phyloP scores from a whole-genome alignment of 2,888 invertebrate species.

The Operophtera brumata region DNA sequence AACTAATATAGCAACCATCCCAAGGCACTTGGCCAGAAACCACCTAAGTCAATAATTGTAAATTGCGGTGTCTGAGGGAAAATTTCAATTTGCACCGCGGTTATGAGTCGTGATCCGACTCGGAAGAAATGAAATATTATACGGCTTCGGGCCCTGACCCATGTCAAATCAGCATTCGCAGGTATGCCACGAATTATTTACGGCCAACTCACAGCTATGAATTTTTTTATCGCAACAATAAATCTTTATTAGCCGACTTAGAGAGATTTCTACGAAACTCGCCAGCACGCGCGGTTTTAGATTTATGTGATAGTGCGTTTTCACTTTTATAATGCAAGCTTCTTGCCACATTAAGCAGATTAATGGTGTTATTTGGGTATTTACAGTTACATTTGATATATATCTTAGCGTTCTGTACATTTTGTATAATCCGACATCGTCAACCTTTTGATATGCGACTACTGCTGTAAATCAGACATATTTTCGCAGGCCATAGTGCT shows the following conservation, averaged over 20 bases:
- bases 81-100: constrained; percentile 70
- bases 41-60: constrained; percentile 50
- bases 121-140: constrained; percentile 74
- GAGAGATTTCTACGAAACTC: constrained; percentile 48
- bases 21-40: constrained; percentile 20
- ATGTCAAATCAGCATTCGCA: constrained; percentile 78
- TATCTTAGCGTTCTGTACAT: too few relatives aligned
- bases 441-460: too few relatives aligned
- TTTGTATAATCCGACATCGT: too few relatives aligned
- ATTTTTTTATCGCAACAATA: constrained; percentile 71
- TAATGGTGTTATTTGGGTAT: not conserved
- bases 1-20: too few relatives aligned
- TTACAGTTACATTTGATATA: not conserved
- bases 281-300: constrained; percentile 30
- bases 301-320: constrained; percentile 26
- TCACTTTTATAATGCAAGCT: constrained; percentile 19
- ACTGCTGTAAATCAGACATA: too few relatives aligned
- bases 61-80: constrained; percentile 49
- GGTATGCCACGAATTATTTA: constrained; percentile 77
- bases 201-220: constrained; percentile 70
- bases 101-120: constrained; percentile 62
- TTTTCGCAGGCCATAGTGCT: too few relatives aligned
- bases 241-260: constrained; percentile 72
- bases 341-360: not conserved
- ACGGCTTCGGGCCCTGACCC: constrained; percentile 66